Conservation (phyloP, 1,140 invertebrate genomes). For the Heliconius hewitsoni region DNA sequence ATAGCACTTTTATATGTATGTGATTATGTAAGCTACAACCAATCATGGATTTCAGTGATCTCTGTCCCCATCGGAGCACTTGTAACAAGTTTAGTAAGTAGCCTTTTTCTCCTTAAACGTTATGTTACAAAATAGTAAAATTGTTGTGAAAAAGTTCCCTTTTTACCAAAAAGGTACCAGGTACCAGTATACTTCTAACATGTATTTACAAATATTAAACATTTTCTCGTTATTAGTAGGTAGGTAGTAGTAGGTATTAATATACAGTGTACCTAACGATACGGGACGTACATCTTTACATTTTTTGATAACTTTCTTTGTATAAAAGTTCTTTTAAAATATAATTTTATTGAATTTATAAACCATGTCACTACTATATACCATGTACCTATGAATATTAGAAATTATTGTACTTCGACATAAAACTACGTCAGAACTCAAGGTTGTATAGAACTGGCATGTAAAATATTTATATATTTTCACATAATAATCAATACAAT, state of each 20-base stretch:
- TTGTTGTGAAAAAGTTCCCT: background rate
- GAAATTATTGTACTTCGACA: background rate
- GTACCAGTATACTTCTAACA: too few relatives aligned
- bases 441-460: background rate
- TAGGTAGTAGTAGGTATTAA: too few relatives aligned
- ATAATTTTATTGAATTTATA: too few relatives aligned
- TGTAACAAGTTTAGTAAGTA: constrained; percentile 50
- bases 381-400: background rate
- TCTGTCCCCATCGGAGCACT: constrained; percentile 44
- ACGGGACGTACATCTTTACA: too few relatives aligned
- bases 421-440: background rate
- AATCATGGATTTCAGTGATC: constrained; percentile 37
- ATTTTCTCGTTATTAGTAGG: too few relatives aligned
- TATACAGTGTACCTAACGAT: too few relatives aligned
- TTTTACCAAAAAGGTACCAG: too few relatives aligned
- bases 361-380: too few relatives aligned
- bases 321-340: too few relatives aligned
- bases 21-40: background rate
- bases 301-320: too few relatives aligned
- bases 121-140: background rate
- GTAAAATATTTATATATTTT: background rate
- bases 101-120: background rate
- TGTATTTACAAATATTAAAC: too few relatives aligned
- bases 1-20: background rate
- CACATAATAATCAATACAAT: constrained; percentile 10